Evolutionary conservation across 1,140 invertebrate genomes (phyloP).

Genomic region (Pseudomyrmex pallidus): DNA sequence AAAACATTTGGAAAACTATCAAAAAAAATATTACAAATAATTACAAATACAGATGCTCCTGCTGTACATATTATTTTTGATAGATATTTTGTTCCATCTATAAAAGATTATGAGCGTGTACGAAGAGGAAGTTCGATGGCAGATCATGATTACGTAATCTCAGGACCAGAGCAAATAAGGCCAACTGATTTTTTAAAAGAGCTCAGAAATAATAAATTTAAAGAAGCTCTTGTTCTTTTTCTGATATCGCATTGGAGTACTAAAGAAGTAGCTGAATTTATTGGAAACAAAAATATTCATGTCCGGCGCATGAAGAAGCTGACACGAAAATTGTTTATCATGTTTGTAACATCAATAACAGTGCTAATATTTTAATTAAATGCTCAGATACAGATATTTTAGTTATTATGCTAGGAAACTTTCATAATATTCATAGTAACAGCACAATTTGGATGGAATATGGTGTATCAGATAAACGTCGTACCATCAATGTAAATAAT

Average conservation of each 20-base stretch:
- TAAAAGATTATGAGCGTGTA: conserved; percentile 65
- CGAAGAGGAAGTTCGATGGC: conserved; percentile 8
- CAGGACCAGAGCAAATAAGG: conserved; percentile 69
- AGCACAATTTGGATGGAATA: conserved; percentile 42
- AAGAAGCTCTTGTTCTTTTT: conserved; percentile 77
- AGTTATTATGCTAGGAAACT: conserved; percentile 38
- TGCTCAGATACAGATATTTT: conserved; percentile 40
- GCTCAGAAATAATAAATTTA: conserved; percentile 76
- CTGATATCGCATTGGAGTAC: conserved; percentile 51
- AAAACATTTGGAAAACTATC: conserved; percentile 47
- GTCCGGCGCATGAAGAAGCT: conserved; percentile 21
- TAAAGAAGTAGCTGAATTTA: too few species aligned
- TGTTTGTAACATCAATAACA: conserved; percentile 4
- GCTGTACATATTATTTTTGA: conserved; percentile 56
- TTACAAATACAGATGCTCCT: conserved; percentile 37
- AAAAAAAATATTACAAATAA: conserved; percentile 57
- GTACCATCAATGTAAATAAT: conserved; percentile 49
- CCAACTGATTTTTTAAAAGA: conserved; percentile 72
- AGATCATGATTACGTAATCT: conserved; percentile 66
- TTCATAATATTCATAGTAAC: neutral
- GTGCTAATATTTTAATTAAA: neutral
- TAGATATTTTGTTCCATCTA: conserved; percentile 42
- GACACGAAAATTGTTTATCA: conserved; percentile 42
- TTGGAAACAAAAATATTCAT: neutral
- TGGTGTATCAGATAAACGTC: conserved; percentile 37